Percentiles rank a stretch among this genome's conserved stretches.
phyloP scores from a whole-genome alignment of 2,113 vertebrate species.

The Nerophis lumbriciformis region DNA sequence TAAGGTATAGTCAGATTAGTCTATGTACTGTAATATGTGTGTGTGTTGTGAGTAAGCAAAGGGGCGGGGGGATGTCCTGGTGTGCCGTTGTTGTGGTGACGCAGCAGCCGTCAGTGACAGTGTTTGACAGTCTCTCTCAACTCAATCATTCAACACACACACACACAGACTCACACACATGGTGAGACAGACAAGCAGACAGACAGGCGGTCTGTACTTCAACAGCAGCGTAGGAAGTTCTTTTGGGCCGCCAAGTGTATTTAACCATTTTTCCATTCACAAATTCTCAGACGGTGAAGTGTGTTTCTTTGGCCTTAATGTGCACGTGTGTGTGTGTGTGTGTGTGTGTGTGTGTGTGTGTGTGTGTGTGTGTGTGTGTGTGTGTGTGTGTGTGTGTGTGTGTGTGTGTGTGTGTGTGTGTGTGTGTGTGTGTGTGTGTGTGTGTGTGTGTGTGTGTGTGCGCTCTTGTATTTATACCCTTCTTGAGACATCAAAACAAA shows the following conservation, averaged over 20 bases:
- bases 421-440: background rate
- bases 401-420: background rate
- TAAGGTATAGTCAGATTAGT: background rate
- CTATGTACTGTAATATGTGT: slow-evolving; percentile 13
- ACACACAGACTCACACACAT: slow-evolving; percentile 12
- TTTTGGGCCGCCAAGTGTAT: slow-evolving; percentile 46
- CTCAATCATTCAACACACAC: slow-evolving; percentile 8
- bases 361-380: too few species aligned
- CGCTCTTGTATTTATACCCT: too few species aligned
- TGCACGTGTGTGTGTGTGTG: slow-evolving; percentile 10
- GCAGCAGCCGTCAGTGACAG: slow-evolving; percentile 50
- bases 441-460: slow-evolving; percentile 3
- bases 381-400: background rate
- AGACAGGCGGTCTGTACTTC: slow-evolving; percentile 14
- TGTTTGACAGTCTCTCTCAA: slow-evolving; percentile 14
- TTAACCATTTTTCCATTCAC: slow-evolving; percentile 71
- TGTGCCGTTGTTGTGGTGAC: slow-evolving; percentile 45
- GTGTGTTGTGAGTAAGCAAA: slow-evolving; percentile 11
- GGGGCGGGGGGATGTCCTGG: slow-evolving; percentile 41
- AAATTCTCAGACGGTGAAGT: slow-evolving; percentile 70
- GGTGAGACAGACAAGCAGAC: slow-evolving; percentile 1
- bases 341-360: slow-evolving; percentile 1
- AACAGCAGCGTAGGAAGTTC: slow-evolving; percentile 40
- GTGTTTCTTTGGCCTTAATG: slow-evolving; percentile 33
- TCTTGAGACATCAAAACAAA: too few species aligned